Evolutionary conservation across 2,888 invertebrate genomes (phyloP).

Genomic region (Lochmaea capreae): DNA sequence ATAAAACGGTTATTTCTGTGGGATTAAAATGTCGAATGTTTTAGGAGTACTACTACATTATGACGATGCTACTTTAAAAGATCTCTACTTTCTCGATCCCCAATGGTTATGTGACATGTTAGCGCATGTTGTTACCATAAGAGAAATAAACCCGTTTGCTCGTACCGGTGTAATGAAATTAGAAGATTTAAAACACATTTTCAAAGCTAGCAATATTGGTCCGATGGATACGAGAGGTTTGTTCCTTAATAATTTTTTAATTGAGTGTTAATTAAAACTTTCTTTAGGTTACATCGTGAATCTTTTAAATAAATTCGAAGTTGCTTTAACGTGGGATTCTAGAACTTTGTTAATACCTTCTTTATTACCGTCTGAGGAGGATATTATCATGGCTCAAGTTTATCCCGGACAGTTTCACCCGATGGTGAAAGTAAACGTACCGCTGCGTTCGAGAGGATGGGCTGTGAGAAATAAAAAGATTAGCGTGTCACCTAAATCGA

Average conservation of each 20-base stretch:
- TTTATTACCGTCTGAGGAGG: conserved; percentile 85
- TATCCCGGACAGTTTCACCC: conserved; percentile 63
- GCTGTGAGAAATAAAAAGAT: conserved; percentile 72
- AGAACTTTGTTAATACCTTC: conserved; percentile 92
- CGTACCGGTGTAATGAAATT: conserved; percentile 93
- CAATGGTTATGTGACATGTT: conserved; percentile 99
- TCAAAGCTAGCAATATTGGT: conserved; percentile 87
- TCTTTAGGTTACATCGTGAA: conserved; percentile 84
- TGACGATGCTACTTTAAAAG: conserved; percentile 92
- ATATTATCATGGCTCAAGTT: conserved; percentile 67
- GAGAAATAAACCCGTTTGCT: conserved; percentile 97
- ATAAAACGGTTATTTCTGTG: no score
- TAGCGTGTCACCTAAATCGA: conserved; percentile 67
- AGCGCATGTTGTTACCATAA: conserved; percentile 94
- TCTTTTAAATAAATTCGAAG: conserved; percentile 95
- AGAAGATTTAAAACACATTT: conserved; percentile 91
- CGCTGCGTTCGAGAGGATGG: conserved; percentile 77
- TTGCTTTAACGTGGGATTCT: conserved; percentile 96
- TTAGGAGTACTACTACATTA: conserved; percentile 91
- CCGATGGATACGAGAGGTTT: conserved; percentile 74
- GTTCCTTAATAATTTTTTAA: background rate
- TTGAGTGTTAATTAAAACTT: background rate
- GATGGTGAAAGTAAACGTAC: conserved; percentile 68
- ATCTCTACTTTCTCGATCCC: conserved; percentile 95
- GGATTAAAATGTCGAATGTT: conserved; percentile 1